Evolutionary conservation across 2,797 vertebrate genomes (phyloP), one percentile per base, ranked within the genome.

Genomic region (Acrocephalus scirpaceus): DNA sequence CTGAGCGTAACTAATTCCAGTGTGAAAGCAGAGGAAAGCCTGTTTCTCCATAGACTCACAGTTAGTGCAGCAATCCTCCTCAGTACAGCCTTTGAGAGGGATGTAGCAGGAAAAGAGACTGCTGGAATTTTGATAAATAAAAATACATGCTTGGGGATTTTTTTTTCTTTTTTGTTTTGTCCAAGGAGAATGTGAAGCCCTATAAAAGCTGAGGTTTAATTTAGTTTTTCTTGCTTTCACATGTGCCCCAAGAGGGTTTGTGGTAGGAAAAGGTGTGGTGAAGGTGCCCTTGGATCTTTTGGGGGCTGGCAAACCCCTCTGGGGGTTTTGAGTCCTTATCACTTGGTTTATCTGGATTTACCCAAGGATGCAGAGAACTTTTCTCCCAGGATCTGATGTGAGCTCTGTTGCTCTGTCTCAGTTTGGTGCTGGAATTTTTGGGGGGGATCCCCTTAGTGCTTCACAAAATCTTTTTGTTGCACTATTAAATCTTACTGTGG

Each of bases 1-100:
- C 60, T 7, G 16, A 91, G 86, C 9, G 4, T 76, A 87, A 91
- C 94, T 93, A 95, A 95, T 95, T 88, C 86, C 86, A 57, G 10
- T 71, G 58, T 88, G 81, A 85, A 73, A 72, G 76, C 67, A 32
- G 65, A 85, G 75, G 62, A 74, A 58, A 89, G 80, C 51, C 47
- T 21, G 23, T 44, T 93, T 70, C 81, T 94, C 80, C 30, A 3
- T 4, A 65, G 89, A 36, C 45, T 75, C 38, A 71, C 20, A 84
- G 58, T 86, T 75, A 78, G 51, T 85, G 85, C 34, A 80, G 11
- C 47, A 53, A 23, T 71, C 11, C 50, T 91, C 12, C 51, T 72
- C 74, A 64, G 36, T 13, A 4, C 84, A 78, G 66, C 45, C 90
- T 94, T 86, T 6, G 11, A 51, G 86, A 82, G 75, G 80, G 66